Evolutionary conservation across 2,888 invertebrate species (phyloP).

Genomic region (Melikaiella ostensackeni): DNA sequence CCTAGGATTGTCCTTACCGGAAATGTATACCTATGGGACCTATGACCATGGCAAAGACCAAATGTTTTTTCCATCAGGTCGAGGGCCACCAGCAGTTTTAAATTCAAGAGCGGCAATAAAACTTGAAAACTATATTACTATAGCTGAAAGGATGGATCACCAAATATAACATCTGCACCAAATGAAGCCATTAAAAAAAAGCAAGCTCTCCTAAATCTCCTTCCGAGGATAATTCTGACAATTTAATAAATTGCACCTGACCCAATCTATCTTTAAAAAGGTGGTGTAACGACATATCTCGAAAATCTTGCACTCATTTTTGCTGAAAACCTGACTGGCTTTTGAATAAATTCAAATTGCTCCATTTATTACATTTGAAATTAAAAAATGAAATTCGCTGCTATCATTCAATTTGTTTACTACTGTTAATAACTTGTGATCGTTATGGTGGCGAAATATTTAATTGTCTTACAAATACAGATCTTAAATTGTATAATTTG

Average conservation of each 20-base stretch:
- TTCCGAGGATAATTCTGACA: neutral
- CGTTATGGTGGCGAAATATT: no score
- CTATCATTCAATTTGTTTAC: no score
- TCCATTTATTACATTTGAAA: no score
- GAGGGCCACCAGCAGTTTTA: neutral
- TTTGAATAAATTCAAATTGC: no score
- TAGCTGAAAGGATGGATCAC: neutral
- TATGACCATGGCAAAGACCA: neutral
- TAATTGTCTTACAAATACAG: no score
- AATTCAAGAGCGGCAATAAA: neutral
- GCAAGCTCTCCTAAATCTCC: neutral
- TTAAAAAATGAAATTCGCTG: no score
- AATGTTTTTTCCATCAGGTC: neutral
- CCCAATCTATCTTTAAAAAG: no score
- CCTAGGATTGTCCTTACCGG: neutral
- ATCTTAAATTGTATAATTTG: no score
- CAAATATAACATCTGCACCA: neutral
- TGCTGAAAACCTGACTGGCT: no score
- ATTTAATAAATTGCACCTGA: neutral
- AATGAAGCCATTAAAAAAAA: neutral
- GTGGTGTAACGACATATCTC: no score
- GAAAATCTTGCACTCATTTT: no score
- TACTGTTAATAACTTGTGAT: no score
- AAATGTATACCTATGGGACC: neutral
- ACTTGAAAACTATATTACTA: conserved; percentile 8